Conservation (phyloP, 1,140 invertebrate species). For the Drosophila kepulauana region DNA sequence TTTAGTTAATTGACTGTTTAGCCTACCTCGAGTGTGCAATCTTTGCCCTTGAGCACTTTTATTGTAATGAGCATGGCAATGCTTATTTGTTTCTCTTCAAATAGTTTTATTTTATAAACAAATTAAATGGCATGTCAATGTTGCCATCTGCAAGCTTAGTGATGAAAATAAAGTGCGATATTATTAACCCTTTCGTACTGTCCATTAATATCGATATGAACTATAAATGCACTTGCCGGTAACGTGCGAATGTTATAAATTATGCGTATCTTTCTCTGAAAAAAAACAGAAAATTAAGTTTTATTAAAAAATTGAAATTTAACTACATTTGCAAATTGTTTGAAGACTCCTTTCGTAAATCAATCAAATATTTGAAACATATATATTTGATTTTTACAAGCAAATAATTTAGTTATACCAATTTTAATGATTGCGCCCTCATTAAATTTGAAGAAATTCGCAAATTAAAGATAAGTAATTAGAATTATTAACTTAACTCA, state of each 20-base stretch:
- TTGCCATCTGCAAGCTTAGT: slow-evolving; percentile 42
- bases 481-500: not conserved
- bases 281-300: too few species aligned
- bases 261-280: too few species aligned
- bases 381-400: too few species aligned
- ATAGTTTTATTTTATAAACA: slow-evolving; percentile 46
- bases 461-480: not conserved
- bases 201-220: not conserved
- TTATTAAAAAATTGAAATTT: too few species aligned
- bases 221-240: too few species aligned
- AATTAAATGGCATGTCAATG: slow-evolving; percentile 49
- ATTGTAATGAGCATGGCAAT: slow-evolving; percentile 85
- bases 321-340: too few species aligned
- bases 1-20: not conserved
- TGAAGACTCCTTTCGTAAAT: too few species aligned
- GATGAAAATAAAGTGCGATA: slow-evolving; percentile 30
- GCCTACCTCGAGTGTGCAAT: slow-evolving; percentile 85
- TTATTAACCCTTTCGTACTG: not conserved
- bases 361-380: too few species aligned
- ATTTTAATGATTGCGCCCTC: too few species aligned
- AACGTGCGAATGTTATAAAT: too few species aligned
- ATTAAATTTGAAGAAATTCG: too few species aligned
- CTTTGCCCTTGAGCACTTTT: slow-evolving; percentile 86
- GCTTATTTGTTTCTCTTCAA: not conserved
- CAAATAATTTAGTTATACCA: too few species aligned